Evolutionary conservation across 1,140 invertebrate genomes (phyloP), one percentile per base, ranked within the genome.

Genomic region (Penaeus indicus): DNA sequence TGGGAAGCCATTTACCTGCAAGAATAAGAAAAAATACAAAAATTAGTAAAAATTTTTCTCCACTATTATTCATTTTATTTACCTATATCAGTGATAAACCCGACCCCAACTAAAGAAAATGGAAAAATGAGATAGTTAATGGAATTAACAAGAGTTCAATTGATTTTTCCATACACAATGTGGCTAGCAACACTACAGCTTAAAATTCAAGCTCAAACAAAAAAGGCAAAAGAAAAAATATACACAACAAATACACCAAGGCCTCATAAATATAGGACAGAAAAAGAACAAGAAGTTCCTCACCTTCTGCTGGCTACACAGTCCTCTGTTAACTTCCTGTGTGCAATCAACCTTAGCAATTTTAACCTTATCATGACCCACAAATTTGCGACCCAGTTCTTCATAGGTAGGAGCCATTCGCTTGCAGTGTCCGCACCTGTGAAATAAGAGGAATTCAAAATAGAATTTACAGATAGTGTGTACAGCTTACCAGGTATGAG

Each of bases 281-380:
- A 54, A 54, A 54, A 54, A 54, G 54, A 16, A 32, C 8, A 8
- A 21, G 3, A 42, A 80, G 13, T 75, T 7, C 86, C 91, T 92
- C 92, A 95, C 95, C 91, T 88, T 89, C 72, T 96, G 93, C 67
- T 95, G 93, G 83, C 94, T 94, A 92, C 96, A 97, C 16, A 96
- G 92, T n/a, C 94, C 92, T 90, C 91, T 91, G 88, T 92, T 91
- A 0, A 91, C 92, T 47, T 95, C 93, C 21, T 94, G 85, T 0
- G 95, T 96, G 92, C 96, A 96, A 91, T 96, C 96, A 16, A 96
- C 94, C 92, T 96, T 95, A 5, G 94, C 94, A 86, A 96, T 95
- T 85, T 95, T 93, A 47, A 96, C 93, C 85, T 93, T 64, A 21
- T 89, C 89, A 38, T 94, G 93, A 3, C 91, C 91, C 22, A 94